Evolutionary conservation across 2,888 invertebrate species (phyloP).

Genomic region (Yponomeuta sedellus): DNA sequence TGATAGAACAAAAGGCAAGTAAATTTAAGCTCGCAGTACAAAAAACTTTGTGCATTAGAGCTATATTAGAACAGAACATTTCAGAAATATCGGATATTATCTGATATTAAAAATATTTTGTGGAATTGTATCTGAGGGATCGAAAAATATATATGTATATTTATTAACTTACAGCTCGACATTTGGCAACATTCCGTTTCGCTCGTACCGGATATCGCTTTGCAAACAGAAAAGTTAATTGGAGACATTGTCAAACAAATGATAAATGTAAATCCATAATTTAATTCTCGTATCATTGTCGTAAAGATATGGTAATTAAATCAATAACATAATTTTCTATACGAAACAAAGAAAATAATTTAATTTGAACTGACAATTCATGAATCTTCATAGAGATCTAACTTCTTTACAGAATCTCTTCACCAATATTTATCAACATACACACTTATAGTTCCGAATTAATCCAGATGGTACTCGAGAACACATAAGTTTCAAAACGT

Average conservation of each 20-base stretch:
- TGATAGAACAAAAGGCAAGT: no score
- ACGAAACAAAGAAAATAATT: no score
- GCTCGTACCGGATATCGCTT: not conserved
- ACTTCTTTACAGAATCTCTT: no score
- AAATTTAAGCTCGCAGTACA: not conserved
- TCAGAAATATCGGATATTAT: not conserved
- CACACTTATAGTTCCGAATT: no score
- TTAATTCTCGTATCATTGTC: not conserved
- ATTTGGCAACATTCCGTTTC: slow-evolving; percentile 45
- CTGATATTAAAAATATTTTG: not conserved
- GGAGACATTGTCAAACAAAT: not conserved
- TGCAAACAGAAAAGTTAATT: not conserved
- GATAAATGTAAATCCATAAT: not conserved
- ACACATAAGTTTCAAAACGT: no score
- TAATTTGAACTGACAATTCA: no score
- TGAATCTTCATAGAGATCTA: no score
- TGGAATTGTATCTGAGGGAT: not conserved
- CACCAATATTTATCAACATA: no score
- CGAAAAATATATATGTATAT: slow-evolving; percentile 12
- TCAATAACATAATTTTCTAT: no score
- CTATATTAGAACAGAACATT: no score
- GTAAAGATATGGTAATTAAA: no score
- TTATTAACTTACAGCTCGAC: slow-evolving; percentile 28
- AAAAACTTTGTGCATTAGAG: not conserved
- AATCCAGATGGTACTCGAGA: no score